Conservation (phyloP, 1,140 invertebrate genomes). For the Helicoverpa armigera region DNA sequence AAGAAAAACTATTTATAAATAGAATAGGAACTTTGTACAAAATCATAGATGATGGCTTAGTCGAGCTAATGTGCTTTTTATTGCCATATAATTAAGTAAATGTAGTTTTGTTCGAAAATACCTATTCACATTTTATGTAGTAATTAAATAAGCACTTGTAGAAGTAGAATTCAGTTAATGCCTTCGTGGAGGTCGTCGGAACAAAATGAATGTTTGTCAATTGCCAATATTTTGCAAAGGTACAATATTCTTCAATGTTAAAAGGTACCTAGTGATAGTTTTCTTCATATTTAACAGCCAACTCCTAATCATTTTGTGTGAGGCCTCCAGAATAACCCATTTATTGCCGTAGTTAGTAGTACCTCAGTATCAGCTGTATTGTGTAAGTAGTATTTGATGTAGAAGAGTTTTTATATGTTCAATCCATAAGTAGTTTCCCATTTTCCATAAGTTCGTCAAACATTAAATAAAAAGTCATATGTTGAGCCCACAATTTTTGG, state of each 20-base stretch:
- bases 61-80: conserved; percentile 57
- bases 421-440: no score
- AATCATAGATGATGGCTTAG: conserved; percentile 63
- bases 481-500: no score
- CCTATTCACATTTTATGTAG: conserved; percentile 5
- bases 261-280: no score
- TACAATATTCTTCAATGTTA: no score
- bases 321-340: neutral
- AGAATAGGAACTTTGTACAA: conserved; percentile 65
- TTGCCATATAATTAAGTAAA: conserved; percentile 60
- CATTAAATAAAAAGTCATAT: no score
- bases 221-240: no score
- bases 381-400: neutral
- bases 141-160: conserved; percentile 30
- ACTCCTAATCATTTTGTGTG: neutral
- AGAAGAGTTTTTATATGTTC: no score
- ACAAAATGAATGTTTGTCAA: no score
- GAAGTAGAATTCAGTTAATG: conserved; percentile 23
- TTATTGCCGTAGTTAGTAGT: conserved; percentile 8
- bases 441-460: no score
- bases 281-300: no score
- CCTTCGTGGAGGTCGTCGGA: neutral
- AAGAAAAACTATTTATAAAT: conserved; percentile 60
- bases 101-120: conserved; percentile 13
- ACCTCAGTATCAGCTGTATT: neutral